Conservation (phyloP, 2,113 vertebrate genomes). For the Glareola pratincola region DNA sequence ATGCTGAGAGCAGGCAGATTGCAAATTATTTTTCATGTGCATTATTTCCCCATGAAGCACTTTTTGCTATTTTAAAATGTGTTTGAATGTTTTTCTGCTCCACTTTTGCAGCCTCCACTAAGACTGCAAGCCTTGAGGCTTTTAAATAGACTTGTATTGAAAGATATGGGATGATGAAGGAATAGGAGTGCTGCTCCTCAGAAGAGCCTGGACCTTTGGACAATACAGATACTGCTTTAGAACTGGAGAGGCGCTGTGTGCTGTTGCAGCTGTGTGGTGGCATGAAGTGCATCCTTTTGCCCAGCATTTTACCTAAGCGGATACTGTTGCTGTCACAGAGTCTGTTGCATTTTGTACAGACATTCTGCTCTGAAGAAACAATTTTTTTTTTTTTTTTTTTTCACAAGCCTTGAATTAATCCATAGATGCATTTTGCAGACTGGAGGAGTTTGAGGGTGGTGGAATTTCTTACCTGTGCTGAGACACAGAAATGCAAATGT, state of each 20-base stretch:
- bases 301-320: background rate
- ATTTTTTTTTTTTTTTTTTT: background rate
- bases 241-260: background rate
- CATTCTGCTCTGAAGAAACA: background rate
- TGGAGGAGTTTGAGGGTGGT: background rate
- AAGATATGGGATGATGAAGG: background rate
- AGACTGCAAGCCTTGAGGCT: background rate
- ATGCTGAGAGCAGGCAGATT: background rate
- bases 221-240: background rate
- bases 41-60: background rate
- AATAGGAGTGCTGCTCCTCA: background rate
- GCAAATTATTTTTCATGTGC: background rate
- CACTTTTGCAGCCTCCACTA: background rate
- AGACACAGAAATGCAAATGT: background rate
- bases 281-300: background rate
- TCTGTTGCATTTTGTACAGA: background rate
- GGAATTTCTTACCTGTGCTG: constrained; percentile 9
- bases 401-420: constrained; percentile 52
- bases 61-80: background rate
- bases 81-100: background rate
- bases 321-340: background rate
- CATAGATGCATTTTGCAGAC: constrained; percentile 1
- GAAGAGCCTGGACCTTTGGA: background rate
- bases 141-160: background rate
- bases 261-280: background rate